phyloP scores from a whole-genome alignment of 1,140 invertebrate species.

The Drosophila ironensis region DNA sequence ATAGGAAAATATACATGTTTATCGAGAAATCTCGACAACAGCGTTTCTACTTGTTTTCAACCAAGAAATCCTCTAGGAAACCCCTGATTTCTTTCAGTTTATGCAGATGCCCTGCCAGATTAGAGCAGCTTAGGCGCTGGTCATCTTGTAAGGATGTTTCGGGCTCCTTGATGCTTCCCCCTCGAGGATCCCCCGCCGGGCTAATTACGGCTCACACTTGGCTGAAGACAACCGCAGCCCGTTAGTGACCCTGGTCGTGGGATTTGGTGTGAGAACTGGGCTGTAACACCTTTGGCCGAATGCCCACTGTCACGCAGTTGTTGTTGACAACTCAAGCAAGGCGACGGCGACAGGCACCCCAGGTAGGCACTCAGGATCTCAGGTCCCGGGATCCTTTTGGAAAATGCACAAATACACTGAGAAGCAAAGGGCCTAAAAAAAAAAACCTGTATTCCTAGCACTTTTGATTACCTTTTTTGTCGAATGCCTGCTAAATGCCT shows the following conservation, averaged over 20 bases:
- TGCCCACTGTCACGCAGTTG: too few relatives aligned
- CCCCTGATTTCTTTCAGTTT: background rate
- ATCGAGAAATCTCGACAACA: too few relatives aligned
- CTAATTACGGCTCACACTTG: constrained; percentile 51
- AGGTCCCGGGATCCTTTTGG: constrained; percentile 12
- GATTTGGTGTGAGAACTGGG: constrained; percentile 6
- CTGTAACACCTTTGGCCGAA: constrained; percentile 28
- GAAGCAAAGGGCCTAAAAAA: background rate
- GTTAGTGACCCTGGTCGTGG: background rate
- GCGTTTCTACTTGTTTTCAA: too few relatives aligned
- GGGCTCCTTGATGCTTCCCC: too few relatives aligned
- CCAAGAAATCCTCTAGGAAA: background rate
- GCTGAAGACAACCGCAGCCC: constrained; percentile 36
- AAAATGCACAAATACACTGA: constrained; percentile 2
- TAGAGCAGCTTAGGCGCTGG: constrained; percentile 13
- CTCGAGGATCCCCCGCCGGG: background rate
- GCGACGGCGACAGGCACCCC: constrained; percentile 27
- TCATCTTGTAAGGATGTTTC: constrained; percentile 33
- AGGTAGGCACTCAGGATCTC: constrained; percentile 9
- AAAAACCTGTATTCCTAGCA: too few relatives aligned
- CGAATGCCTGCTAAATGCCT: too few relatives aligned
- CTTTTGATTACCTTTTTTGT: background rate
- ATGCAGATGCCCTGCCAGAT: constrained; percentile 5
- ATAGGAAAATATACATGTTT: background rate
- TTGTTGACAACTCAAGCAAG: constrained; percentile 47